A percentile compares a stretch with the other conserved stretches of the same genome.
Conservation (phyloP, 2,888 invertebrate species). For the Adelognathus sp. region DNA sequence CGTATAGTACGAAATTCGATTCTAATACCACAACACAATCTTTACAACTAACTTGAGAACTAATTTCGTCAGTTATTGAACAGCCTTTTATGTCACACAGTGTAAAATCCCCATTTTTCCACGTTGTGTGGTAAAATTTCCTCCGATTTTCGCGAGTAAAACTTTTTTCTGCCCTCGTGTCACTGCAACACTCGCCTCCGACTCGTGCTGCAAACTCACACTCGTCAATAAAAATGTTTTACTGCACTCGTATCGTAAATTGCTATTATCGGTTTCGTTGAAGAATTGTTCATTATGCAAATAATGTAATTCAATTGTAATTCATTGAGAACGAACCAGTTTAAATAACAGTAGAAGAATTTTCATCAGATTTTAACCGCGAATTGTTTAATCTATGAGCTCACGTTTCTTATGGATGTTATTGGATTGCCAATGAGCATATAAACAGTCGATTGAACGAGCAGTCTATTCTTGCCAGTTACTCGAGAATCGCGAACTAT, state of each 20-base stretch:
- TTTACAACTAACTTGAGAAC: background rate
- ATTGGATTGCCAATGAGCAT: background rate
- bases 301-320: background rate
- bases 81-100: too few species aligned
- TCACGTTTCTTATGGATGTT: background rate
- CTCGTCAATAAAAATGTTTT: too few species aligned
- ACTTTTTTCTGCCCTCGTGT: too few species aligned
- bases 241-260: too few species aligned
- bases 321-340: background rate
- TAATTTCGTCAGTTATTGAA: background rate
- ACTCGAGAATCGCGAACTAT: background rate
- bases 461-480: constrained; percentile 6
- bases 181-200: too few species aligned
- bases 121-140: too few species aligned
- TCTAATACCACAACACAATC: too few species aligned
- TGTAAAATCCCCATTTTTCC: too few species aligned
- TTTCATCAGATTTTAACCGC: constrained; percentile 6
- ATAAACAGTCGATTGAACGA: constrained; percentile 10
- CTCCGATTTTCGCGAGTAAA: too few species aligned
- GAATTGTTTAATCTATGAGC: background rate
- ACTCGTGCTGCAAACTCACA: too few species aligned
- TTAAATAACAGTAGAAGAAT: background rate
- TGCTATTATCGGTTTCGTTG: background rate
- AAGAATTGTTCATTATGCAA: background rate
- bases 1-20: background rate